Evolutionary conservation across 1,140 invertebrate species (phyloP).

Genomic region (Alviniconcha marisindica): DNA sequence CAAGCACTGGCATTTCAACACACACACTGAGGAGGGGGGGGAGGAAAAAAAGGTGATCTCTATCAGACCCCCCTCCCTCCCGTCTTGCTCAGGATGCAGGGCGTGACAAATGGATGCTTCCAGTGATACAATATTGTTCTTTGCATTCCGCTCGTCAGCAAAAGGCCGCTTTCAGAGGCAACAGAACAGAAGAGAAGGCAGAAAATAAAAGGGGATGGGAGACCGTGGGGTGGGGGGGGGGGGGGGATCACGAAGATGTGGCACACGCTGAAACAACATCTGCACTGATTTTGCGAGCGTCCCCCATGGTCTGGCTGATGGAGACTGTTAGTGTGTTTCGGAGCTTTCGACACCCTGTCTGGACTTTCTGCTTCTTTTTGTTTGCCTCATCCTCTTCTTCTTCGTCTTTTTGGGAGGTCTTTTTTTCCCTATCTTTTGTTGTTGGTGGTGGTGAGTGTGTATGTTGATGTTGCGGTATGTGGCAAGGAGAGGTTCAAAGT

Average conservation of each 20-base stretch:
- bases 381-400: no score
- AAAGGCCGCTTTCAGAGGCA: neutral
- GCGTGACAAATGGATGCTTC: neutral
- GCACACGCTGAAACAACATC: neutral
- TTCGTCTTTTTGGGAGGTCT: no score
- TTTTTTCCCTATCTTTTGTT: neutral
- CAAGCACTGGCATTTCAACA: conserved; percentile 9
- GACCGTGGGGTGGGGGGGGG: no score
- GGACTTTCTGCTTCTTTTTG: no score
- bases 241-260: no score
- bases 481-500: no score
- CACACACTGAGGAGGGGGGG: no score
- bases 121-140: conserved; percentile 10
- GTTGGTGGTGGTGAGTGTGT: neutral
- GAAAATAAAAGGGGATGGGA: no score
- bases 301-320: neutral
- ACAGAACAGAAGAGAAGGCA: no score
- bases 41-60: conserved; percentile 16
- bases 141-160: neutral
- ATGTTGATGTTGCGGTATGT: no score
- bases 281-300: no score
- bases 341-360: neutral
- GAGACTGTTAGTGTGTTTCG: conserved; percentile 1
- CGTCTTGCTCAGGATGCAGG: neutral
- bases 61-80: neutral